Evolutionary conservation across 2,113 vertebrate genomes (phyloP).

Genomic region (Macquaria australasica): DNA sequence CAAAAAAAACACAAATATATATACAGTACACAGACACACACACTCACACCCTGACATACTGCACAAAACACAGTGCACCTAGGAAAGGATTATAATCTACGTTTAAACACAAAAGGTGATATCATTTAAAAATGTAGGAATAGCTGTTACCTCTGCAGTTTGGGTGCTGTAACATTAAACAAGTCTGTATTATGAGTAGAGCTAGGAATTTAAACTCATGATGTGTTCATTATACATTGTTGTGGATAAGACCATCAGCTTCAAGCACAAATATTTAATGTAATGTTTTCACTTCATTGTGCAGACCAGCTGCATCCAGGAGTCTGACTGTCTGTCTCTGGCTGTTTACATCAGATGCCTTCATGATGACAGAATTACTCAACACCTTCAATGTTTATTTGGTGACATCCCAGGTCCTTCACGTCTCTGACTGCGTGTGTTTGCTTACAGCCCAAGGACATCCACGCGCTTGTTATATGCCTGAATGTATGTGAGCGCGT

Average conservation of each 20-base stretch:
- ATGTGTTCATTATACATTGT: constrained; percentile 6
- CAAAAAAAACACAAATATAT: neutral
- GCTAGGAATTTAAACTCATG: constrained; percentile 14
- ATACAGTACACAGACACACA: neutral
- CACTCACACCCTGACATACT: neutral
- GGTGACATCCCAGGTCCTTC: constrained; percentile 55
- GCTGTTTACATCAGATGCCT: constrained; percentile 38
- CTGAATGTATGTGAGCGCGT: constrained; percentile 23
- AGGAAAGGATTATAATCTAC: neutral
- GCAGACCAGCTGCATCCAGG: constrained; percentile 16
- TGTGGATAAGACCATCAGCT: neutral
- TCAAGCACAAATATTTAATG: neutral
- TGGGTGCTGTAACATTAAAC: neutral
- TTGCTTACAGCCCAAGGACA: constrained; percentile 70
- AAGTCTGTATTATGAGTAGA: neutral
- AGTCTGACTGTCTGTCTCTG: constrained; percentile 17
- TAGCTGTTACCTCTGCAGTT: neutral
- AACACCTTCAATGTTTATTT: constrained; percentile 62
- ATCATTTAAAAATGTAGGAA: neutral
- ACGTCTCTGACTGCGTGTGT: constrained; percentile 26
- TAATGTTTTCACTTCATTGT: neutral
- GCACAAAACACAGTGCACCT: neutral
- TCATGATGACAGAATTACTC: constrained; percentile 46
- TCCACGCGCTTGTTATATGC: constrained; percentile 26
- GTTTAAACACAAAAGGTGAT: neutral